These are phyloP conservation scores for Amblyopsis hoosieri DNA, from an alignment of 2,797 vertebrate species.

Conservation along the genomic window DNA sequence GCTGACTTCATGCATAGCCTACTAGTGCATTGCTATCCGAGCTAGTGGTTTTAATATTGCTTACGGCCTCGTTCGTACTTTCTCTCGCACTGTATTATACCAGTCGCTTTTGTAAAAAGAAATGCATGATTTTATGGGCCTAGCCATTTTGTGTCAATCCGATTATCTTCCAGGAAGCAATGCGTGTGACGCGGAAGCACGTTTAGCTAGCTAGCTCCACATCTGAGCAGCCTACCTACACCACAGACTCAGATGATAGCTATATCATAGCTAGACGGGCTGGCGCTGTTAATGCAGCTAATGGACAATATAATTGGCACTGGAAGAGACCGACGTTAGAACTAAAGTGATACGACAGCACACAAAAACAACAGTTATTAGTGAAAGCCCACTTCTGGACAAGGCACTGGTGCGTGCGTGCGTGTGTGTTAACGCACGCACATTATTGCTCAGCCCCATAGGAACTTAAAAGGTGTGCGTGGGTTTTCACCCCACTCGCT, in stretches of 20 bases:
- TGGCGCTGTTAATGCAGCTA: too few species aligned
- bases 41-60: constrained; percentile 29
- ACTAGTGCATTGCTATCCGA: constrained; percentile 5
- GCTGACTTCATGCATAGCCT: constrained; percentile 4
- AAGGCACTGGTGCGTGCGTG: constrained; percentile 4
- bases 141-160: too few species aligned
- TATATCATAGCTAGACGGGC: too few species aligned
- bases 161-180: too few species aligned
- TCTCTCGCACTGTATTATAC: background rate
- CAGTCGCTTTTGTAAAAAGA: too few species aligned
- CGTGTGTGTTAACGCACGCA: constrained; percentile 9
- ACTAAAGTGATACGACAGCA: background rate
- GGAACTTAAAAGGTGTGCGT: constrained; percentile 33
- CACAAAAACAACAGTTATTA: background rate
- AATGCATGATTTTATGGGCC: too few species aligned
- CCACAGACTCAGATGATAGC: too few species aligned
- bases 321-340: background rate
- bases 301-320: too few species aligned
- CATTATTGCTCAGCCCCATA: constrained; percentile 53
- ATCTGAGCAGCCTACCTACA: too few species aligned
- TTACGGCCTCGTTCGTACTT: background rate
- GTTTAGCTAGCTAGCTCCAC: too few species aligned
- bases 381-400: background rate
- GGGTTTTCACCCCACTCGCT: constrained; percentile 43
- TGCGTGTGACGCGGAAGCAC: too few species aligned